Evolutionary conservation across 1,140 invertebrate genomes (phyloP), one percentile per base, ranked within the genome.

Genomic region (Tetragonula clypearis): DNA sequence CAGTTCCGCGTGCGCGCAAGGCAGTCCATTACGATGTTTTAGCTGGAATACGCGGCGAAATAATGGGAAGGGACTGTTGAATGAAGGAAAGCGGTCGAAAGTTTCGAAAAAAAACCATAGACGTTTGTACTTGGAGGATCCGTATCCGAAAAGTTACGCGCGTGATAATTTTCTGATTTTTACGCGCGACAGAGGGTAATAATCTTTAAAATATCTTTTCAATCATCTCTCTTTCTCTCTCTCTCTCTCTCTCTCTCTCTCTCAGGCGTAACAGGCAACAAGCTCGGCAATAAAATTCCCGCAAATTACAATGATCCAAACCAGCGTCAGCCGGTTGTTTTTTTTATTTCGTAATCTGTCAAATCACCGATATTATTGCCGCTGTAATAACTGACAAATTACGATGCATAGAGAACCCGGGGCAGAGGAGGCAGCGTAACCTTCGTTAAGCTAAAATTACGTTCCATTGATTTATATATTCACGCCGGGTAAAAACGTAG

Each of bases 21-120:
- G 84, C 90, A 88, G 86, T 90, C 88, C 88, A 87, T 83, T 88
- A 83, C 53, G 76, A 84, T 84, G 55, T 80, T 81, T 74, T 83
- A 35, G 14, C 58, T n/a, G 72, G 82, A 73, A 71, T 74, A 41
- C 55, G 53, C 21, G 62, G 2, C 58, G n/a, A 73, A 53, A 41
- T 76, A 55, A 19, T 12, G 30, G 23, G 19, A 21, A 30, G 23
- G 19, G n/a, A 58, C 5, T 23, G 62, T 76, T 56, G 30, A 30
- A 30, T n/a, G 2, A 23, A 12, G 19, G 9, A 1, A 41, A 19
- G 19, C 41, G 30, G 11, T 69, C 35, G 17, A 68, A 68, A 19
- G 17, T 68, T 30, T 21, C 14, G 0, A 30, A 9, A 0, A 9
- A 0, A 11, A 69, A 21, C 5, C 11, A 5, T 30, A 21, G 0